Percentiles rank a stretch among this genome's conserved stretches.
These are phyloP conservation scores for Crambe crambe DNA, from an alignment of 37 sponge, comb jelly and placozoan species.

Conservation along the genomic window DNA sequence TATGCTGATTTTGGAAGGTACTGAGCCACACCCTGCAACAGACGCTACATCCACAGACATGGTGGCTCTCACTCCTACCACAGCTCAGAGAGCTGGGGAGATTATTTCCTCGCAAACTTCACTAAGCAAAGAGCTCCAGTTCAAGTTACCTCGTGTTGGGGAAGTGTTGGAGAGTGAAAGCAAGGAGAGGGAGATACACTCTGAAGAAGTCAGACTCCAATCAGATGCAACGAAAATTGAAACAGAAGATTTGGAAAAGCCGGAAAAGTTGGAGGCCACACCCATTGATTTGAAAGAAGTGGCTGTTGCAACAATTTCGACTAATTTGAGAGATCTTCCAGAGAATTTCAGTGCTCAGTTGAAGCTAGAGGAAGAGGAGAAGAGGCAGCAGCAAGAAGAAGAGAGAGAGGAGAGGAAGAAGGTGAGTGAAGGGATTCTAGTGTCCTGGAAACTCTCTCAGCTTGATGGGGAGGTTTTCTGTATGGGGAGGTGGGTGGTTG, in stretches of 20 bases:
- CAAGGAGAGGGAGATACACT: neutral
- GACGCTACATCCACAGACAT: neutral
- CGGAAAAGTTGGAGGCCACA: neutral
- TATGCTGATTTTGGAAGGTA: neutral
- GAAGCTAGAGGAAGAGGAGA: neutral
- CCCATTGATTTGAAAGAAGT: neutral
- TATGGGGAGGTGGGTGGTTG: no score
- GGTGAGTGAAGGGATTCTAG: neutral
- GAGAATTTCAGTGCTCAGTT: neutral
- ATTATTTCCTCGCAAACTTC: conserved; percentile 24
- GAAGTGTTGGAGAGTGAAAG: neutral
- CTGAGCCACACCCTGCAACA: neutral
- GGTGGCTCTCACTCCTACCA: neutral
- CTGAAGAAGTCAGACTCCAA: neutral
- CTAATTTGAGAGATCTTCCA: neutral
- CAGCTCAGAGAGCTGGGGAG: conserved; percentile 8
- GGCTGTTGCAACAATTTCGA: neutral
- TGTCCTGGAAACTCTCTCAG: no score
- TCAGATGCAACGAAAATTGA: neutral
- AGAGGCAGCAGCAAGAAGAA: conserved; percentile 4
- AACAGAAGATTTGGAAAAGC: neutral
- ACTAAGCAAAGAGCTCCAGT: conserved; percentile 23
- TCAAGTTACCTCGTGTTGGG: conserved; percentile 9
- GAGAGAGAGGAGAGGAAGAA: conserved; percentile 8
- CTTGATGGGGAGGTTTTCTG: no score